These are phyloP conservation scores for Drosophila pseudotakahashii DNA, from an alignment of 2,888 invertebrate species.

Conservation along the genomic window DNA sequence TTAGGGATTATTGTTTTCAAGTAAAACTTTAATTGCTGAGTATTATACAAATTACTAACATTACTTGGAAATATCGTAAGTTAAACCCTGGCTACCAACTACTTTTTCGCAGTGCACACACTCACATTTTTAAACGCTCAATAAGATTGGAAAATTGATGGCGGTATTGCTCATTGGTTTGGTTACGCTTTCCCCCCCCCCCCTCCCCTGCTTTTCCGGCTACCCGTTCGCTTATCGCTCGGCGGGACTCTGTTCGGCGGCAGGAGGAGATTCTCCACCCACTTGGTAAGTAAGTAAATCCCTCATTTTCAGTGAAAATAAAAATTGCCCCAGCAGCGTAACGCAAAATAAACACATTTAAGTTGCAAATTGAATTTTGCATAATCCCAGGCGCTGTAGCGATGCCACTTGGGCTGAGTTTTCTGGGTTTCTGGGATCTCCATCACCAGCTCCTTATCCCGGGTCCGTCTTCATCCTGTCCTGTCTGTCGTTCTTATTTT, in stretches of 20 bases:
- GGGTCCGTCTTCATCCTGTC: slow-evolving; percentile 35
- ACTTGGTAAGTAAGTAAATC: slow-evolving; percentile 64
- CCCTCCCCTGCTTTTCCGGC: slow-evolving; percentile 3
- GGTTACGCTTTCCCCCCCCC: slow-evolving; percentile 24
- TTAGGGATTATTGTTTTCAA: no score
- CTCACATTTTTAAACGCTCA: slow-evolving; percentile 72
- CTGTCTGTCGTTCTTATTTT: slow-evolving; percentile 26
- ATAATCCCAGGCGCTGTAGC: slow-evolving; percentile 71
- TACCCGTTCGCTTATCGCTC: slow-evolving; percentile 32
- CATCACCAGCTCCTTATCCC: background rate
- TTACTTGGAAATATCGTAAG: no score
- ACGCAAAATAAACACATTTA: slow-evolving; percentile 83
- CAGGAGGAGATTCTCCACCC: slow-evolving; percentile 7
- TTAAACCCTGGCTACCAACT: no score
- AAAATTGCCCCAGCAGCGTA: slow-evolving; percentile 77
- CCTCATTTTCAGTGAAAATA: slow-evolving; percentile 79
- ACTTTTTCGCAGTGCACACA: slow-evolving; percentile 24
- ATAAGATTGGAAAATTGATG: slow-evolving; percentile 82
- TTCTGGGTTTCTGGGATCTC: background rate
- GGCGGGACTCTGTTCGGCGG: slow-evolving; percentile 2
- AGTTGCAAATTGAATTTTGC: slow-evolving; percentile 83
- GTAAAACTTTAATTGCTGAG: no score
- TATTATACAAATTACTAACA: no score
- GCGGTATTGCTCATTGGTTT: slow-evolving; percentile 64
- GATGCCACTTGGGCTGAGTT: slow-evolving; percentile 27